Base-by-base conservation (phyloP, 92 coral and sea anemone species). In the Epizoanthus ramosus region DNA sequence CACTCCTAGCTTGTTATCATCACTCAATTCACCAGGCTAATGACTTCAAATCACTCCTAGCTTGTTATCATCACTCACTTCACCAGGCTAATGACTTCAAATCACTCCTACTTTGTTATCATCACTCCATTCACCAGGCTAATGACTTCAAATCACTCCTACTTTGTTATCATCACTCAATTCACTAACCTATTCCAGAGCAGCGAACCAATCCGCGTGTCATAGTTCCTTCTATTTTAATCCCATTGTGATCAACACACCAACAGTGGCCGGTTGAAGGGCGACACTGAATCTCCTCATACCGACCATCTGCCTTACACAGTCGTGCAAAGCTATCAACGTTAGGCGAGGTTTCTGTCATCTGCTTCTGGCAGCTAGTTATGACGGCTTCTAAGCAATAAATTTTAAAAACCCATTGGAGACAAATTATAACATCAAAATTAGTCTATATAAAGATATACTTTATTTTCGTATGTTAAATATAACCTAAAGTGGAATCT, bases 171-270 rank as follows among this genome's bases (percentile, higher is more conserved):
- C 54, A 47, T 47, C 54, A 47, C 54, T 10, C 2, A 47, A 47
- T 47, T 47, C 41, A 43, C 87, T 31, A 33, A 88, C 97, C 97
- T 86, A 75, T 58, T n/a, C 87, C 80, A 33, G 94, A 94, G 80
- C 97, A 93, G 88, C 69, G 88, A 16, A 88, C 63, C 14, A 39
- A 64, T 64, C 85, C 72, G 63, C 75, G 75, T 22, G 87, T 61
- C 39, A 88, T 81, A 18, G 95, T 95, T 77, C 83, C 93, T 31
- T 87, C 91, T 31, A 81, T 70, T 80, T 89, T 87, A 14, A 73
- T 90, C 39, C 97, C 98, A 16, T 89, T 79, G 57, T 54, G 87
- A 57, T 95, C 91, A 17, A 95, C 98, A 85, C 98, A 95, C 98
- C 98, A 95, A 81, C 98, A 95, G 66, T 79, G 86, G 21, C 92